phyloP scores from a whole-genome alignment of 35 echinoderm and acorn worm genomes.

The Lytechinus variegatus region DNA sequence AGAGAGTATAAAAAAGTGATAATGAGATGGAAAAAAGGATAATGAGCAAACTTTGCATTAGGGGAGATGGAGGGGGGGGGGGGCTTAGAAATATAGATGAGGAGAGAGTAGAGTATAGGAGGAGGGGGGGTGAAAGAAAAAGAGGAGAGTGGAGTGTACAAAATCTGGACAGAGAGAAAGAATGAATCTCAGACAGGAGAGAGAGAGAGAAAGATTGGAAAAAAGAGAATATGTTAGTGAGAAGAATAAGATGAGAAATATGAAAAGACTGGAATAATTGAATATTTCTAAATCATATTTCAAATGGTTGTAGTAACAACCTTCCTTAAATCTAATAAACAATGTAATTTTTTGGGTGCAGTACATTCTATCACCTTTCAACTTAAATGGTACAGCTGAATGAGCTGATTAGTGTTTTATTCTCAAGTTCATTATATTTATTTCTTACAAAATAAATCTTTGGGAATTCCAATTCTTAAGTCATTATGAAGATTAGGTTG shows the following conservation, averaged over 20 bases:
- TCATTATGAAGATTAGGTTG: background rate
- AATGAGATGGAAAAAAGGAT: background rate
- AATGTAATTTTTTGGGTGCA: background rate
- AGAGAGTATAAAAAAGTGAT: background rate
- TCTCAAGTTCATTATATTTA: background rate
- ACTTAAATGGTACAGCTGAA: background rate
- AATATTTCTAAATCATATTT: background rate
- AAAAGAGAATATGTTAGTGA: too few species aligned
- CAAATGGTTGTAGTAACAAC: background rate
- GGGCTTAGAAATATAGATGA: background rate
- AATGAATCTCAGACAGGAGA: background rate
- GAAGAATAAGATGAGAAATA: too few species aligned
- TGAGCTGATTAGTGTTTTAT: background rate
- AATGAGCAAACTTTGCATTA: background rate
- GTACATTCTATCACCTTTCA: background rate
- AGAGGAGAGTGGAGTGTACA: background rate
- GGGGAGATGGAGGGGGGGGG: background rate
- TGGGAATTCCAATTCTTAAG: background rate
- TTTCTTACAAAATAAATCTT: background rate
- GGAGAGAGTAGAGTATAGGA: background rate
- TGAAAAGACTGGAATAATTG: too few species aligned
- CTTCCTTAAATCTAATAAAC: background rate
- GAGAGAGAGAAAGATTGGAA: too few species aligned
- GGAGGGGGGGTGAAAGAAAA: background rate
- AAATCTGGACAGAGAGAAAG: background rate